Conservation (phyloP, 2,797 vertebrate species). For the Pseudocheirus occidentalis region DNA sequence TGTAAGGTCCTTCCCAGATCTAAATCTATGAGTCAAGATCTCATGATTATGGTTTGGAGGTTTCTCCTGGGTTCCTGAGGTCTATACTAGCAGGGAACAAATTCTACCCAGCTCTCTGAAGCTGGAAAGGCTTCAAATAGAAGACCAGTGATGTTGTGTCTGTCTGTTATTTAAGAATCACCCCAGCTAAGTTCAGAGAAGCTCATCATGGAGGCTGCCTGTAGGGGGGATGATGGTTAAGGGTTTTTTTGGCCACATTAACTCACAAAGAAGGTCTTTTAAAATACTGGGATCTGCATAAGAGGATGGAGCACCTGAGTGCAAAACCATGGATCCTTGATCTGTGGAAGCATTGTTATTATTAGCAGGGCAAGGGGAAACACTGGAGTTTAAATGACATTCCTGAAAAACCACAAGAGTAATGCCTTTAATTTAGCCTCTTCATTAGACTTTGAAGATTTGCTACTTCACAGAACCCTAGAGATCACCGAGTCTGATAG, state of each 20-base stretch:
- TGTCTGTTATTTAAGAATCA: background rate
- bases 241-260: background rate
- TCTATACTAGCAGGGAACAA: background rate
- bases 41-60: background rate
- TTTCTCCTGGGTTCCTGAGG: background rate
- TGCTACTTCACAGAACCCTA: background rate
- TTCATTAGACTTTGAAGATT: background rate
- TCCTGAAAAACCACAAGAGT: background rate
- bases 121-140: background rate
- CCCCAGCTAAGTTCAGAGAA: background rate
- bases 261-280: background rate
- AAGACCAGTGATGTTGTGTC: background rate
- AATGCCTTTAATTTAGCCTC: background rate
- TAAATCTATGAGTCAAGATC: background rate
- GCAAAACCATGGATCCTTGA: background rate
- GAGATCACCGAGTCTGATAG: background rate
- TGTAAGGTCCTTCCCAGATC: background rate
- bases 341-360: background rate
- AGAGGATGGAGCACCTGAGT: background rate
- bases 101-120: background rate
- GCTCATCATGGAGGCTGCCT: background rate
- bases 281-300: background rate
- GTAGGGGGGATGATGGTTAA: background rate
- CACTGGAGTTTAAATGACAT: background rate
- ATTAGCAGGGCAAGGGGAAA: background rate